phyloP scores from a whole-genome alignment of 35 echinoderm and acorn worm genomes.

The Ophioderma brevispina region DNA sequence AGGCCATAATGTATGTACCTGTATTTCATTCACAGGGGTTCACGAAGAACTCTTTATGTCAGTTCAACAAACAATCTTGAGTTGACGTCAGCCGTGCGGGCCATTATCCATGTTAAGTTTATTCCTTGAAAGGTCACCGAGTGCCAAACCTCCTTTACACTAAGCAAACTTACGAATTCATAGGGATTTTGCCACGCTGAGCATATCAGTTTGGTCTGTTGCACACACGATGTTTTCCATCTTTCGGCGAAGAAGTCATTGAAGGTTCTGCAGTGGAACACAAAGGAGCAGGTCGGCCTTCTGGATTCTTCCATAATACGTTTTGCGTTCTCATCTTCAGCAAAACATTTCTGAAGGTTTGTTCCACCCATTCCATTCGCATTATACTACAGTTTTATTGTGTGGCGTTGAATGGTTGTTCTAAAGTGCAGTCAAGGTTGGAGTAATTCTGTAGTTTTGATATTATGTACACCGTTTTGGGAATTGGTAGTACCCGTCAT shows the following conservation, averaged over 20 bases:
- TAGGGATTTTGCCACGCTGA: neutral
- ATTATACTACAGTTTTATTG: conserved; percentile 14
- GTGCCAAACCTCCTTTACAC: no score
- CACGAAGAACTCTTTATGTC: no score
- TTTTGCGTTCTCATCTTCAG: conserved; percentile 12
- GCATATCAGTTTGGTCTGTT: neutral
- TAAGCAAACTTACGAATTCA: no score
- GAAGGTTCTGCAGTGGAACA: neutral
- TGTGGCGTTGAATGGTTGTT: neutral
- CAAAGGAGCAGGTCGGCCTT: neutral
- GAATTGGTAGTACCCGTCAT: conserved; percentile 51
- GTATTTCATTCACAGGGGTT: no score
- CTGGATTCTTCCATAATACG: neutral
- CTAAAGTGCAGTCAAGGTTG: conserved; percentile 12
- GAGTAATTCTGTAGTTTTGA: conserved; percentile 5
- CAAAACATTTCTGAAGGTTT: neutral
- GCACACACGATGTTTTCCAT: neutral
- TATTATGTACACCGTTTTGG: neutral
- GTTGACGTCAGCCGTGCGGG: no score
- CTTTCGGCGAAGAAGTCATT: neutral
- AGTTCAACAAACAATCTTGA: no score
- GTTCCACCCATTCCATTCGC: neutral
- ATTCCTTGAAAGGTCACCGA: no score
- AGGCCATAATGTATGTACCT: no score
- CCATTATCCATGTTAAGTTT: no score